Percentiles rank a stretch among this genome's conserved stretches.
Conservation (phyloP, 2,888 invertebrate genomes). For the Trachelus iudaicus region DNA sequence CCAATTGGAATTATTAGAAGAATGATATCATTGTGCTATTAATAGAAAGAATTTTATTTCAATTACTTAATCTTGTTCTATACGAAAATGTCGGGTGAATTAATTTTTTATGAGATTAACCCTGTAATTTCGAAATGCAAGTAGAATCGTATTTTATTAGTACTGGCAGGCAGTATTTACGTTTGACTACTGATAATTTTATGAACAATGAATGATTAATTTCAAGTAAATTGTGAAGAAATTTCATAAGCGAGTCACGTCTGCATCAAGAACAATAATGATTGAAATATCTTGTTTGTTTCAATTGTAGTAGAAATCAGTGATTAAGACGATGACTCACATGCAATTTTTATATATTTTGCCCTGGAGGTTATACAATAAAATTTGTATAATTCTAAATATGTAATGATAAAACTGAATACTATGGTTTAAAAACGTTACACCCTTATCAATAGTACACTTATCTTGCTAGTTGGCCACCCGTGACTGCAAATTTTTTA, state of each 20-base stretch:
- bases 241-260: not conserved
- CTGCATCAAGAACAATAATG: not conserved
- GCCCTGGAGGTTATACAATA: no score
- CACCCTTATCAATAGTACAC: no score
- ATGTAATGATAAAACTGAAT: no score
- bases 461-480: no score
- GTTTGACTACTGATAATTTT: not conserved
- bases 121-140: not conserved
- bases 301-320: not conserved
- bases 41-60: not conserved
- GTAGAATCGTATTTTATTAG: not conserved
- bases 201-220: not conserved
- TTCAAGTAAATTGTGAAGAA: no score
- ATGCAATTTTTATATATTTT: no score
- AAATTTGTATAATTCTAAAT: no score
- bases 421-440: no score
- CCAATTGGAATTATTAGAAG: not conserved
- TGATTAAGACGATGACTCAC: not conserved
- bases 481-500: no score
- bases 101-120: not conserved
- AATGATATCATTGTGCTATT: not conserved
- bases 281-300: not conserved
- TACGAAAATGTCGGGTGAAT: not conserved
- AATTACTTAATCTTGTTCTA: not conserved
- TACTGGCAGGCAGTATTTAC: not conserved